Conservation (phyloP, 1,140 invertebrate species). For the Phymastichus coffea region DNA sequence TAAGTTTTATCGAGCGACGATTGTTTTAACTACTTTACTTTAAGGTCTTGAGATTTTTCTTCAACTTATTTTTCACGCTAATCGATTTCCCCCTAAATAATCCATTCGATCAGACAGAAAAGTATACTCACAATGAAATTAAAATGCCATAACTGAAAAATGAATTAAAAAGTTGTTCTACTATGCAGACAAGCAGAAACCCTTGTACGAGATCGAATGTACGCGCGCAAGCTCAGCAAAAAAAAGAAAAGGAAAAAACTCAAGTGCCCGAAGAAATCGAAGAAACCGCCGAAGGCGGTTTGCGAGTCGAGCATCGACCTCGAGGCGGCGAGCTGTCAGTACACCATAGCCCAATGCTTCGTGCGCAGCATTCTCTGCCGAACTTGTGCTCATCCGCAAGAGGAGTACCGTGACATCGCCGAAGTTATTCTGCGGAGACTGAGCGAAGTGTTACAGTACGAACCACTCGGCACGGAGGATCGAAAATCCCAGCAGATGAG, state of each 20-base stretch:
- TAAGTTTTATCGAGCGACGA: too few relatives aligned
- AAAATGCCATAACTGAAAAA: background rate
- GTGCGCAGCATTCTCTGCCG: conserved; percentile 44
- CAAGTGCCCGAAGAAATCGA: background rate
- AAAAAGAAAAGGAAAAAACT: background rate
- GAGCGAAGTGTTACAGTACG: conserved; percentile 35
- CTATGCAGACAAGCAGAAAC: conserved; percentile 43
- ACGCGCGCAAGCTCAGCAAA: conserved; percentile 22
- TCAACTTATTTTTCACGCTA: too few relatives aligned
- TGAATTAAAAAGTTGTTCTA: background rate
- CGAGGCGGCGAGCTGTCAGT: conserved; percentile 40
- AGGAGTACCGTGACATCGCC: conserved; percentile 45
- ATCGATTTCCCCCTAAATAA: too few relatives aligned
- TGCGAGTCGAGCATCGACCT: conserved; percentile 17
- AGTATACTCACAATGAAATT: too few relatives aligned
- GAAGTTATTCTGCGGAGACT: conserved; percentile 43
- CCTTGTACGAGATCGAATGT: conserved; percentile 25
- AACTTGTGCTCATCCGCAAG: conserved; percentile 32
- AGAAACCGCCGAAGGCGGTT: background rate
- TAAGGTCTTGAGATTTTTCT: too few relatives aligned
- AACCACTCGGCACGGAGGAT: conserved; percentile 35
- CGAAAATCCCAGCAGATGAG: conserved; percentile 46
- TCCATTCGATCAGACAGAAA: too few relatives aligned
- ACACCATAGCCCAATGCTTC: conserved; percentile 45
- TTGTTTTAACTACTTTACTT: too few relatives aligned